Percentiles rank a stretch among this genome's conserved stretches.
These are phyloP conservation scores for Cryptocephalus primarius DNA, from an alignment of 2,888 invertebrate genomes.

Conservation along the genomic window DNA sequence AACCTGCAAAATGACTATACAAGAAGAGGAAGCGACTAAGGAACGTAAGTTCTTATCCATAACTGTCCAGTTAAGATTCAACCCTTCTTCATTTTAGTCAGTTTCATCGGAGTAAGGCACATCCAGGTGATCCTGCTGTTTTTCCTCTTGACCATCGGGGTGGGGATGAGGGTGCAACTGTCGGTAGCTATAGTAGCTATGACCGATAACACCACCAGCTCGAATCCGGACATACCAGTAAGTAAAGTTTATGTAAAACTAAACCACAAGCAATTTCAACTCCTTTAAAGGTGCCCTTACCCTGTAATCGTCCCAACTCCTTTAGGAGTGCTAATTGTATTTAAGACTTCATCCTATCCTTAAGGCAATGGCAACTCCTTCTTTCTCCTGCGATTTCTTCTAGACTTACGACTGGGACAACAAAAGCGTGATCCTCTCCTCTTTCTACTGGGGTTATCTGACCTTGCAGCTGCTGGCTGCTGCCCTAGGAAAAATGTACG, in stretches of 20 bases:
- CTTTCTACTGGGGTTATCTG: slow-evolving; percentile 72
- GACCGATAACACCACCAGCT: slow-evolving; percentile 42
- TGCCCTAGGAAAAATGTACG: slow-evolving; percentile 57
- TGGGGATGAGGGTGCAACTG: slow-evolving; percentile 51
- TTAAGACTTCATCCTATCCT: too few species aligned
- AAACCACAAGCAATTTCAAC: too few species aligned
- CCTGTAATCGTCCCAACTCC: too few species aligned
- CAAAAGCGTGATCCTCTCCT: slow-evolving; percentile 49
- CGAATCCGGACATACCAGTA: slow-evolving; percentile 36
- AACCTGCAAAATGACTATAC: too few species aligned
- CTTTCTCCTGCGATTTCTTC: not conserved
- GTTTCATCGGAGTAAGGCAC: slow-evolving; percentile 47
- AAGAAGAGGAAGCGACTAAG: too few species aligned
- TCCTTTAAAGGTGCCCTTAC: too few species aligned
- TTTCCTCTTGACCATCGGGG: slow-evolving; percentile 46
- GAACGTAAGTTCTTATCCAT: too few species aligned
- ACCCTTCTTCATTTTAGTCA: slow-evolving; percentile 1
- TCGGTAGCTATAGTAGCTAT: slow-evolving; percentile 63
- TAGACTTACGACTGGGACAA: slow-evolving; percentile 46
- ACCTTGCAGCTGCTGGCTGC: slow-evolving; percentile 60
- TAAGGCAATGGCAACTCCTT: too few species aligned
- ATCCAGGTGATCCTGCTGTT: slow-evolving; percentile 49
- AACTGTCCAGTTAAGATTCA: too few species aligned
- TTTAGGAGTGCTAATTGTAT: too few species aligned
- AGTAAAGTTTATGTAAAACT: slow-evolving; percentile 12